Conservation (phyloP, 2,113 vertebrate genomes). For the Carassius carassius region DNA sequence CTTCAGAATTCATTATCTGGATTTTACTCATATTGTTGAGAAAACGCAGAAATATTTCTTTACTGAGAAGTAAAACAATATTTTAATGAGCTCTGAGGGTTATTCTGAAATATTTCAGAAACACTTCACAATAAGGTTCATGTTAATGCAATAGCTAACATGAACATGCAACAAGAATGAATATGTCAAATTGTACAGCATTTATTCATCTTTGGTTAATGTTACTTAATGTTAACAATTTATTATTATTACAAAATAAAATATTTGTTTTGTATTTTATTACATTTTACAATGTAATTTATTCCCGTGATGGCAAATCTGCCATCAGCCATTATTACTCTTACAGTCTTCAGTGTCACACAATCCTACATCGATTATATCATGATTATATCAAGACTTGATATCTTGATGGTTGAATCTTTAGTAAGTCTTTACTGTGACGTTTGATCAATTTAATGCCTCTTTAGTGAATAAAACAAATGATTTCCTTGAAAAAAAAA, state of each 20-base stretch:
- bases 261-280: background rate
- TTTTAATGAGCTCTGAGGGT: background rate
- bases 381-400: background rate
- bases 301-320: background rate
- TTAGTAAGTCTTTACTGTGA: background rate
- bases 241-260: background rate
- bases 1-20: background rate
- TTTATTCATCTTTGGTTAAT: background rate
- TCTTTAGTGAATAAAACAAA: background rate
- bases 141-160: background rate
- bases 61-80: background rate
- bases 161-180: background rate
- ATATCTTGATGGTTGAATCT: no score
- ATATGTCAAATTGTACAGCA: background rate
- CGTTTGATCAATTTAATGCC: background rate
- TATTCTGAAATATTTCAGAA: background rate
- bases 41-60: background rate
- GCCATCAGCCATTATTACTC: background rate
- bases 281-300: background rate
- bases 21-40: background rate
- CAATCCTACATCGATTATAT: background rate
- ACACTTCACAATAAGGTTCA: background rate
- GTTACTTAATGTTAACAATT: background rate
- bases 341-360: background rate
- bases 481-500: background rate